Evolutionary conservation across 2,113 vertebrate genomes (phyloP), one percentile per base, ranked within the genome.

Genomic region (Beaufortia kweichowensis): DNA sequence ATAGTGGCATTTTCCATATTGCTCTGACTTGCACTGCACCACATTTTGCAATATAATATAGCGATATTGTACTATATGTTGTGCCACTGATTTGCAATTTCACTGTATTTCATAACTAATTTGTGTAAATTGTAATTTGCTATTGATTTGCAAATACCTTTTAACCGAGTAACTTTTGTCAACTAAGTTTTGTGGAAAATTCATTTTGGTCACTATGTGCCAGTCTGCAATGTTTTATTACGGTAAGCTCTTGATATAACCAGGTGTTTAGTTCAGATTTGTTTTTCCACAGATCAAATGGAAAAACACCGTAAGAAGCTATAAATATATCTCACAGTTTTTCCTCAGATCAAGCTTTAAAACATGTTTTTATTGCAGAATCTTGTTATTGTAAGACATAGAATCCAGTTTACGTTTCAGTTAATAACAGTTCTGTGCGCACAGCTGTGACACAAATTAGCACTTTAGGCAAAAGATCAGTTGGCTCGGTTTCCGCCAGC

Each of bases 331-430:
- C 85, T 83, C 85, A 78, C 82, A 86, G 79, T 84, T 82, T 82
- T 66, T 17, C 46, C 60, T 78, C 56, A 76, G 81, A 85, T 86
- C 84, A 83, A 81, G 80, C 80, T 86, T 79, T 84, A 84, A 90
- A 90, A 90, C 83, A 83, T 29, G 33, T 12, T 90, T 91, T 92
- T 91, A 91, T 88, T 88, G 82, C 83, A 87, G 85, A 90, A 90
- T 89, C 86, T 82, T 86, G 86, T 89, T 87, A 90, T 89, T 85
- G 87, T 88, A 84, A 86, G 84, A 79, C 89, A 91, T 91, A 90
- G 87, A 89, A 91, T 90, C 85, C 86, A 90, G 89, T 91, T 90
- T 90, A 90, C 85, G 82, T 92, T 91, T 85, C 87, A 86, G 90
- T 88, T 93, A 92, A 92, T 93, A 91, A 92, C 84, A 92, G 87